phyloP scores from a whole-genome alignment of 2,113 vertebrate genomes.

The Oceanodroma tethys region DNA sequence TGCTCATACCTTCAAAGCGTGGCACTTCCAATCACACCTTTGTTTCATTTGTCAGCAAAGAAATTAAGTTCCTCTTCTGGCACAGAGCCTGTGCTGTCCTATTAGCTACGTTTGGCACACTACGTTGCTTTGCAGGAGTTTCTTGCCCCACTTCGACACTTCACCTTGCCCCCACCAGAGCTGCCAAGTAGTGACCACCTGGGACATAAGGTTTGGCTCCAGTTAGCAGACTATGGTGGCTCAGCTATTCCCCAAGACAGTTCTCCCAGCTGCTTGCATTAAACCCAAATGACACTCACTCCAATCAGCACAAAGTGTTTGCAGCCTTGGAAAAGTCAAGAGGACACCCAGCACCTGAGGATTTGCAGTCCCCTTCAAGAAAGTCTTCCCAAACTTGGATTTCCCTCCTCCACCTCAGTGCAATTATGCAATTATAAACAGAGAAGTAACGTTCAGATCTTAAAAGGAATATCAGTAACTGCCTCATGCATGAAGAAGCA shows the following conservation, averaged over 20 bases:
- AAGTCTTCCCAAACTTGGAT: neutral
- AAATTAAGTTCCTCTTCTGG: constrained; percentile 41
- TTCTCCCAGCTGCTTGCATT: neutral
- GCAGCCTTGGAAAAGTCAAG: neutral
- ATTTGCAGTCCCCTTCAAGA: neutral
- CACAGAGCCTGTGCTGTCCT: neutral
- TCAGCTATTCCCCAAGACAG: neutral
- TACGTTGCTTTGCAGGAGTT: neutral
- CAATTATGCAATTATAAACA: constrained; percentile 46
- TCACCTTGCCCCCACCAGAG: neutral
- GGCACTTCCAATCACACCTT: constrained; percentile 60
- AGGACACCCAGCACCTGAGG: neutral
- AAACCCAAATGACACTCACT: neutral
- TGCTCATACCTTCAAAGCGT: constrained; percentile 46
- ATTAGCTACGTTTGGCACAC: neutral
- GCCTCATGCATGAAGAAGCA: neutral
- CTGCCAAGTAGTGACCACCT: neutral
- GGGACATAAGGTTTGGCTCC: neutral
- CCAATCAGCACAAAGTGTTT: neutral
- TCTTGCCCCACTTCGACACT: neutral
- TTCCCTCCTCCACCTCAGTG: neutral
- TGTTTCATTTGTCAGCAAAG: constrained; percentile 59
- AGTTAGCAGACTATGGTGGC: neutral
- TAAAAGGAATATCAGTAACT: constrained; percentile 34
- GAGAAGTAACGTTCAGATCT: constrained; percentile 34